Conservation (phyloP, 2,113 vertebrate genomes). For the Vicugna pacos region DNA sequence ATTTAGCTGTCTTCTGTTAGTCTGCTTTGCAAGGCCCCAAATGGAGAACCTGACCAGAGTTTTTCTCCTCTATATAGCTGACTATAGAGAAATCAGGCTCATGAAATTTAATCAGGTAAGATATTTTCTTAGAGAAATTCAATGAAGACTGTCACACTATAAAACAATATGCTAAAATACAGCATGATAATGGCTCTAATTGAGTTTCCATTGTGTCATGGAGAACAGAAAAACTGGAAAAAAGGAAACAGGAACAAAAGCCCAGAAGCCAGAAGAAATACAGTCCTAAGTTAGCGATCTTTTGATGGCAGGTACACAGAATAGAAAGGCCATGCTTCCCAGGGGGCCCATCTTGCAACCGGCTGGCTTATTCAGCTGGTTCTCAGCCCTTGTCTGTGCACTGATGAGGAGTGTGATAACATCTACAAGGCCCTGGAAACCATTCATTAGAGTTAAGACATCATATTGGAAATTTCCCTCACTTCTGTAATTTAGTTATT, state of each 20-base stretch:
- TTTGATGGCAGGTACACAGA: background rate
- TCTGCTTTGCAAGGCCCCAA: background rate
- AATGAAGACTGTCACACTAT: background rate
- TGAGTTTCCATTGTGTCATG: background rate
- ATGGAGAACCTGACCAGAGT: background rate
- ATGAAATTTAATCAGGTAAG: background rate
- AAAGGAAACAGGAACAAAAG: background rate
- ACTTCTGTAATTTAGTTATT: background rate
- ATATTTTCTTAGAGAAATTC: slow-evolving; percentile 2
- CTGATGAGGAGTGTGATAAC: background rate
- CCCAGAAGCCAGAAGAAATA: background rate
- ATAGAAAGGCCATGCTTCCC: background rate
- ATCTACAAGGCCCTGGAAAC: background rate
- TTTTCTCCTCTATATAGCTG: background rate
- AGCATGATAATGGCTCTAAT: background rate
- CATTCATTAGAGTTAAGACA: background rate
- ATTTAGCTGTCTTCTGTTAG: background rate
- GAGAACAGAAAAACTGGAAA: background rate
- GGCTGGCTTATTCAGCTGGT: background rate
- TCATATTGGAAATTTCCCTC: background rate
- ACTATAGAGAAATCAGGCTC: background rate
- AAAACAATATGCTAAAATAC: background rate
- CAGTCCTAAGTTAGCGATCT: background rate
- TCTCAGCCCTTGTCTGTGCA: background rate
- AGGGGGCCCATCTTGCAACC: background rate